Base-by-base conservation (phyloP, 2,797 vertebrate genomes). In the Propithecus perrieri region DNA sequence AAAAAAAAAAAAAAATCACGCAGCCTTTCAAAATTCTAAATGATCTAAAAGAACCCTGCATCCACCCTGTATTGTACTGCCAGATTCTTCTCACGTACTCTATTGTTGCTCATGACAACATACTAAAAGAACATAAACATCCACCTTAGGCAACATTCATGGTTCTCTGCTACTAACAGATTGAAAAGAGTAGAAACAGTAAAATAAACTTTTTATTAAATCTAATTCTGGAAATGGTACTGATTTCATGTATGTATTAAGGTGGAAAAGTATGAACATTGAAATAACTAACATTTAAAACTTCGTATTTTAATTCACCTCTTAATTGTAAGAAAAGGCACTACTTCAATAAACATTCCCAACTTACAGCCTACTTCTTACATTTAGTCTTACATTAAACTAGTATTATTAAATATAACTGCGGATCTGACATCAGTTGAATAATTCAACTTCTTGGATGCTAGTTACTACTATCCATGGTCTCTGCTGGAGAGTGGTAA, bases 211-310 rank as follows among this genome's bases (percentile, higher is more conserved):
- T 53, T 91, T 55, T 50, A 83, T 92, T 93, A 81, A 89, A 78
- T 59, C 53, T 65, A 94, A 65, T 89, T 90, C 86, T 74, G 41
- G 30, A 85, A 89, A 91, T 83, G 33, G 63, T 50, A 76, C 5
- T 87, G 88, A 61, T 13, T 83, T 91, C 22, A 48, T 38, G 48
- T 50, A 69, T 57, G 14, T 50, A 57, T 63, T 71, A 92, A 67
- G 12, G 69, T 87, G 69, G 69, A 5, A 63, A 93, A 87, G 46
- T 83, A 65, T 59, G n/a, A n/a, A 61, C 30, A 63, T 63, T 89
- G 69, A 85, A 94, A 65, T 53, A 94, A 76, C 30, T 53, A 93
- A 69, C 24, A 53, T 50, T 90, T 86, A 90, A 91, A 67, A 59
- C 41, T 88, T 89, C 35, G 8, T n/a, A 74, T 61, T 78, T 92